Conservation (phyloP, 2,797 vertebrate species). For the Crenuchus spilurus region DNA sequence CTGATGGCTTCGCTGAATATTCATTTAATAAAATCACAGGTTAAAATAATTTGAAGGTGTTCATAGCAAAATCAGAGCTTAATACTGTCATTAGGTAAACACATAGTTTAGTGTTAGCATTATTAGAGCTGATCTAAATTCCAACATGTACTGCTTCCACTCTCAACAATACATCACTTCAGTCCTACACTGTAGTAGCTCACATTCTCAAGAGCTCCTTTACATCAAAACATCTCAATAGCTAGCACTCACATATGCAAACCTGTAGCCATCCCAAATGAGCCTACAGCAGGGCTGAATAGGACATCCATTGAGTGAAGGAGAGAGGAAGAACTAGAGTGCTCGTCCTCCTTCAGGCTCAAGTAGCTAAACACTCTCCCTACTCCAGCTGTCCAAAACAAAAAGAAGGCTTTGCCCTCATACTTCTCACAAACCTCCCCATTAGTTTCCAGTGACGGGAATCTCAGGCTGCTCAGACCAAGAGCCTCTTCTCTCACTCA, state of each 20-base stretch:
- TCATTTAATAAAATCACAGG: background rate
- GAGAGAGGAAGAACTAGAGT: conserved; percentile 41
- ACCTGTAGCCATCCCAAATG: conserved; percentile 29
- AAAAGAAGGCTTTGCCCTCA: conserved; percentile 30
- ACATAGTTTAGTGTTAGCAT: background rate
- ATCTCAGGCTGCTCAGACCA: background rate
- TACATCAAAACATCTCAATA: conserved; percentile 48
- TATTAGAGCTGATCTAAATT: background rate
- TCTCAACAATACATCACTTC: conserved; percentile 15
- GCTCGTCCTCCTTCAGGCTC: conserved; percentile 52
- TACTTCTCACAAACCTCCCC: conserved; percentile 24
- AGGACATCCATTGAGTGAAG: conserved; percentile 35
- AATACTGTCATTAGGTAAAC: background rate
- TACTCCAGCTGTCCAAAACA: conserved; percentile 38
- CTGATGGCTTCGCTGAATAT: background rate
- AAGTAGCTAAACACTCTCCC: conserved; percentile 51
- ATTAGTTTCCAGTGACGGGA: background rate
- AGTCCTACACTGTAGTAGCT: conserved; percentile 44
- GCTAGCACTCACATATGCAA: conserved; percentile 47
- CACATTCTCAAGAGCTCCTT: conserved; percentile 57
- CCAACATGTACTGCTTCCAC: background rate
- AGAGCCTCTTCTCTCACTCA: background rate
- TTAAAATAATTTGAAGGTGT: background rate
- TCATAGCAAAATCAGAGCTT: background rate
- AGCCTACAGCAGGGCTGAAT: conserved; percentile 47